phyloP scores from a whole-genome alignment of 2,113 vertebrate genomes.

The Tretioscincus oriximinensis region DNA sequence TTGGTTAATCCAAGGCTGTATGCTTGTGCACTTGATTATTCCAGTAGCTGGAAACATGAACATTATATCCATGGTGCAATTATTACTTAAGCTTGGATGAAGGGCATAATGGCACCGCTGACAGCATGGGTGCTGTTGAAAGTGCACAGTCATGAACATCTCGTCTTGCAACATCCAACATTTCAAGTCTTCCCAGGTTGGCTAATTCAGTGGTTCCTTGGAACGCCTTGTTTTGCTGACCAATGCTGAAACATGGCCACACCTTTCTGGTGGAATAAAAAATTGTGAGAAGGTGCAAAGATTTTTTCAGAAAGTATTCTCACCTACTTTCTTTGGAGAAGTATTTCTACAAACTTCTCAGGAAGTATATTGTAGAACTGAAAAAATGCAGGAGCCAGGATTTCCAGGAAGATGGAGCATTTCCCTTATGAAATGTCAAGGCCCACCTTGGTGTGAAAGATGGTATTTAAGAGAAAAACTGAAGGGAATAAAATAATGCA shows the following conservation, averaged over 20 bases:
- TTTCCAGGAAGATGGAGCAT: too few relatives aligned
- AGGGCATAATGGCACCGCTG: background rate
- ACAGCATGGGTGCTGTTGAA: background rate
- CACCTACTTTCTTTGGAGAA: too few relatives aligned
- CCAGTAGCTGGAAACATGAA: background rate
- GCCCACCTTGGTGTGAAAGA: too few relatives aligned
- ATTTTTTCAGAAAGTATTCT: too few relatives aligned
- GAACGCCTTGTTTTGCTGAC: background rate
- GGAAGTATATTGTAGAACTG: too few relatives aligned
- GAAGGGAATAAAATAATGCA: too few relatives aligned
- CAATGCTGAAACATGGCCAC: background rate
- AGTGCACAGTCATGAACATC: conserved; percentile 10
- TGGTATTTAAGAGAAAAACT: too few relatives aligned
- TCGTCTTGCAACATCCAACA: background rate
- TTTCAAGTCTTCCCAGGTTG: background rate
- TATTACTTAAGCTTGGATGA: background rate
- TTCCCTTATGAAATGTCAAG: too few relatives aligned
- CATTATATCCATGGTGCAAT: background rate
- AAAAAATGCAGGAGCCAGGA: too few relatives aligned
- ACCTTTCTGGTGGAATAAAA: too few relatives aligned
- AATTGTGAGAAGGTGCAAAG: background rate
- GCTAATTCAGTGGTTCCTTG: background rate
- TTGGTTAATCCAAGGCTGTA: background rate
- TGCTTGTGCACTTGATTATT: background rate
- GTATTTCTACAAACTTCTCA: too few relatives aligned